Evolutionary conservation across 2,888 invertebrate genomes (phyloP), one percentile per base, ranked within the genome.

Genomic region (Agrotis segetum): DNA sequence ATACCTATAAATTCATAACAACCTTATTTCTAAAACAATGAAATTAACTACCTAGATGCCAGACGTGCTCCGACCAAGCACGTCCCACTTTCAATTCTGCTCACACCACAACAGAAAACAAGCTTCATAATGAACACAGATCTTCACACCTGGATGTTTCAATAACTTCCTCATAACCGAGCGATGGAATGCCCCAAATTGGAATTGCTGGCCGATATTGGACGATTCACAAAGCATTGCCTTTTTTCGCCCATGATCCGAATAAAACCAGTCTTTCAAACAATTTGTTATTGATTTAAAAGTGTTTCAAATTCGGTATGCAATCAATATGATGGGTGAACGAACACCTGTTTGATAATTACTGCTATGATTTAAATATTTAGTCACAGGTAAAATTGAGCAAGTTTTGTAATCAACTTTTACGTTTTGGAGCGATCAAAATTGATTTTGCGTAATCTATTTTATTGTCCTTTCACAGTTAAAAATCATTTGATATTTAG

Each of bases 201-300:
- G 88, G 86, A 88, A 86, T 84, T 77, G 83, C 74, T 71, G 71
- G 80, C 78, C 82, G 72, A 88, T 90, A 92, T 92, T 89, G 88
- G 87, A 79, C 80, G 85, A 86, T 86, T 87, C 88, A 86, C 87
- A 88, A 88, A 89, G 85, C 81, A 34, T 70, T 77, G 71, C 72
- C 83, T 80, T 87, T 89, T 87, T 79, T 80, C 78, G 80, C 72
- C 71, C 76, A 77, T 75, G 67, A 69, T 66, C 29, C 50, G 60
- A 60, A 61, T 14, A 77, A 80, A 80, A 76, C 69, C 59, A 50
- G 63, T 56, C 59, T 47, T 24, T 68, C 59, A 34, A 52, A 71
- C 67, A 84, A 83, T 83, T 78, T 76, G 62, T 74, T 81, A 81
- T 83, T 75, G 77, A 73, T 81, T 79, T 68, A 63, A 71, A 72